Evolutionary conservation across 2,888 invertebrate genomes (phyloP).

Genomic region (Drosophila borborema): DNA sequence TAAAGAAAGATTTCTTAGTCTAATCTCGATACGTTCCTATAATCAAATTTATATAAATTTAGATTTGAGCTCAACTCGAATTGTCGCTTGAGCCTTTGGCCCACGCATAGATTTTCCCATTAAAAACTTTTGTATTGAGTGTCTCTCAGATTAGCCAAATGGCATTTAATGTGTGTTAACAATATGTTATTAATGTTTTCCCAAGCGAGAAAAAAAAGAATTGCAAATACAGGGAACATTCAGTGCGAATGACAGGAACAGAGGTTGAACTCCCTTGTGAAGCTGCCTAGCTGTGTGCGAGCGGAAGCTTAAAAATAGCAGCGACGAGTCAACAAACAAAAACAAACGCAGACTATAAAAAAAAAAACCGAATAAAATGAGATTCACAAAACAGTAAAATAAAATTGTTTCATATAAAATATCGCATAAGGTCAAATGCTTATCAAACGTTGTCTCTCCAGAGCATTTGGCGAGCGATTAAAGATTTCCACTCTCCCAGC

Average conservation of each 20-base stretch:
- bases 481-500: constrained; percentile 59
- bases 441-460: constrained; percentile 67
- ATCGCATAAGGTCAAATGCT: constrained; percentile 67
- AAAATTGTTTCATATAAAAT: constrained; percentile 3
- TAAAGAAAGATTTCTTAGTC: too few species aligned
- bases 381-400: background rate
- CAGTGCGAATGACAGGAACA: background rate
- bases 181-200: constrained; percentile 2
- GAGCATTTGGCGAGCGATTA: constrained; percentile 76
- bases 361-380: constrained; percentile 27
- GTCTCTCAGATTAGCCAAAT: background rate
- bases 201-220: background rate
- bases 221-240: background rate
- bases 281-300: constrained; percentile 31
- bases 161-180: constrained; percentile 10
- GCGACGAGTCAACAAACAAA: constrained; percentile 58
- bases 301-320: constrained; percentile 63
- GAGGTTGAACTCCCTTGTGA: constrained; percentile 46
- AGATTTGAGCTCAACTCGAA: background rate
- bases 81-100: background rate
- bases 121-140: constrained; percentile 3
- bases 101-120: background rate
- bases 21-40: too few species aligned
- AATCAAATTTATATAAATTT: background rate
- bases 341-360: constrained; percentile 35